Percentiles rank a stretch among this genome's conserved stretches.
phyloP scores from a whole-genome alignment of 2,888 invertebrate genomes.

The Microchrysa polita region DNA sequence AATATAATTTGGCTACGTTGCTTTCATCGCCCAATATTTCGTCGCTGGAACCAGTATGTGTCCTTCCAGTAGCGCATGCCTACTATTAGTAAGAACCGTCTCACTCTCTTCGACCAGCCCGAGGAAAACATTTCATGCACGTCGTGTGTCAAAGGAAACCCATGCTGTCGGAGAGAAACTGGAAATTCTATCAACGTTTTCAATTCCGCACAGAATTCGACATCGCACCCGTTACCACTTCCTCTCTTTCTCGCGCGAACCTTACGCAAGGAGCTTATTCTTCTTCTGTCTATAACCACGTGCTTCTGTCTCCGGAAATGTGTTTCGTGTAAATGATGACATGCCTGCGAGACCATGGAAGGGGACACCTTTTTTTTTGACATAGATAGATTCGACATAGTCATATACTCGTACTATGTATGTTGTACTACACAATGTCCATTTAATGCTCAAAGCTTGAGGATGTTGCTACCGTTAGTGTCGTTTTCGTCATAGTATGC shows the following conservation, averaged over 20 bases:
- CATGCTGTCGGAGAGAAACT: background rate
- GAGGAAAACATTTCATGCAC: too few species aligned
- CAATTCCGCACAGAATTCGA: background rate
- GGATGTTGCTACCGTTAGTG: background rate
- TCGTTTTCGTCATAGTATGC: background rate
- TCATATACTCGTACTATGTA: too few species aligned
- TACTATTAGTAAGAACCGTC: background rate
- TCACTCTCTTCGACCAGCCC: background rate
- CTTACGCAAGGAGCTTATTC: conserved; percentile 17
- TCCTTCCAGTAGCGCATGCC: conserved; percentile 31
- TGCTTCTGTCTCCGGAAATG: background rate
- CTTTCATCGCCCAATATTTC: background rate
- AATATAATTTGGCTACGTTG: conserved; percentile 22
- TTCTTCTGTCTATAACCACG: conserved; percentile 20
- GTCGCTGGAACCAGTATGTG: background rate
- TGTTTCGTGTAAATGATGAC: too few species aligned
- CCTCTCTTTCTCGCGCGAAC: background rate
- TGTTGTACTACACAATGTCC: background rate
- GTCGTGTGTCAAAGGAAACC: too few species aligned
- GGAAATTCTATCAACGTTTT: conserved; percentile 14
- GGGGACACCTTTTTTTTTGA: too few species aligned
- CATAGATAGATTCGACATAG: background rate
- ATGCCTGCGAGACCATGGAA: too few species aligned
- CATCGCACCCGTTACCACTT: background rate
- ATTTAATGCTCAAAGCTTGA: background rate